phyloP scores from a whole-genome alignment of 2,113 vertebrate species.

The Esox niger region DNA sequence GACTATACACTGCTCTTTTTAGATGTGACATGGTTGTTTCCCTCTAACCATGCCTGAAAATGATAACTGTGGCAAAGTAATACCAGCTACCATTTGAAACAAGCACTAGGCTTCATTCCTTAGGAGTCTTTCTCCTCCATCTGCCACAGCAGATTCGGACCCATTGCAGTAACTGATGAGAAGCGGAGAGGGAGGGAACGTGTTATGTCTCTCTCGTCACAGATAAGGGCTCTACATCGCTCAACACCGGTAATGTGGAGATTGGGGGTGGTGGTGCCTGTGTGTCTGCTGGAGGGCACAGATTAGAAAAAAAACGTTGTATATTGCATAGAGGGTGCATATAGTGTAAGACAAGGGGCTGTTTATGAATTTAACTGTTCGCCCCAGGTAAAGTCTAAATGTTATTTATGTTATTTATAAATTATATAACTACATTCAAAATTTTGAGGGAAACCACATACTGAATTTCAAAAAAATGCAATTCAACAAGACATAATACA shows the following conservation, averaged over 20 bases:
- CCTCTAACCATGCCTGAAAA: background rate
- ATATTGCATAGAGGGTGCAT: background rate
- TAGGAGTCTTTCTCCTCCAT: background rate
- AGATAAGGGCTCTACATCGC: slow-evolving; percentile 41
- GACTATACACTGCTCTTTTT: slow-evolving; percentile 2
- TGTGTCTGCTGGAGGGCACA: background rate
- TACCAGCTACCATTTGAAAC: background rate
- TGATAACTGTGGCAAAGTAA: slow-evolving; percentile 2
- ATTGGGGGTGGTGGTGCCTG: background rate
- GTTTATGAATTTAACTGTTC: background rate
- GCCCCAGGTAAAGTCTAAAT: background rate
- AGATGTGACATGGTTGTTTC: no score
- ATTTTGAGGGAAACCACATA: no score
- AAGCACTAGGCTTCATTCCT: slow-evolving; percentile 5
- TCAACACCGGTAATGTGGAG: slow-evolving; percentile 14
- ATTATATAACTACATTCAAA: no score
- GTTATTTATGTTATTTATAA: no score
- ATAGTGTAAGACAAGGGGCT: background rate
- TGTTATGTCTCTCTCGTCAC: slow-evolving; percentile 7
- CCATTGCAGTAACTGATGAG: slow-evolving; percentile 44
- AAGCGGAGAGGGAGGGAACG: slow-evolving; percentile 48
- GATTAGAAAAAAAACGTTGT: background rate
- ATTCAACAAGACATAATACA: background rate
- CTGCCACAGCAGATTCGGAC: slow-evolving; percentile 24
- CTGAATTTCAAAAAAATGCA: background rate